phyloP scores from a whole-genome alignment of 2,797 vertebrate genomes.

The Prunella strophiata region DNA sequence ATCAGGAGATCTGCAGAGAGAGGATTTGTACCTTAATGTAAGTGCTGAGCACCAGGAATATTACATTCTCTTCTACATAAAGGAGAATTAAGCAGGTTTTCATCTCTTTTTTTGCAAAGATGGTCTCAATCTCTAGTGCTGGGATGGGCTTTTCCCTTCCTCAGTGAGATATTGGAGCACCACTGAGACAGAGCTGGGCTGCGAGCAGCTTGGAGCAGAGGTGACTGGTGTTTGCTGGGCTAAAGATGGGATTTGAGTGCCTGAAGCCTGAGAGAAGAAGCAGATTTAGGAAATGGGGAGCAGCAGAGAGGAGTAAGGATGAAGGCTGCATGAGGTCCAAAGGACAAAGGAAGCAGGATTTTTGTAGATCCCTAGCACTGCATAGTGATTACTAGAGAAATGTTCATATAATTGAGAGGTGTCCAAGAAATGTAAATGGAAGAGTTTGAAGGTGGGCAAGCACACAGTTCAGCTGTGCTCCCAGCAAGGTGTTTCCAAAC shows the following conservation, averaged over 20 bases:
- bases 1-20: neutral
- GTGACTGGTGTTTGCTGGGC: neutral
- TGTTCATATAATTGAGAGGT: neutral
- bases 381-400: neutral
- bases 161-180: neutral
- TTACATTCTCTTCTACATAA: neutral
- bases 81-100: neutral
- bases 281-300: neutral
- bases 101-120: neutral
- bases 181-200: fast-evolving
- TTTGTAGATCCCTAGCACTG: neutral
- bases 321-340: neutral
- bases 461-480: neutral
- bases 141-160: neutral
- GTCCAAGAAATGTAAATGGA: neutral
- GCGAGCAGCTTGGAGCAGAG: neutral
- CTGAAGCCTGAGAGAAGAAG: neutral
- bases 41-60: neutral
- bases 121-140: neutral
- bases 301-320: neutral
- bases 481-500: neutral
- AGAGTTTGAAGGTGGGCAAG: neutral
- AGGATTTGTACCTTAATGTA: neutral
- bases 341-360: neutral
- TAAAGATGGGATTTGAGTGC: neutral